These are phyloP conservation scores for Drosophila monieri DNA, from an alignment of 2,888 invertebrate genomes.

Conservation along the genomic window DNA sequence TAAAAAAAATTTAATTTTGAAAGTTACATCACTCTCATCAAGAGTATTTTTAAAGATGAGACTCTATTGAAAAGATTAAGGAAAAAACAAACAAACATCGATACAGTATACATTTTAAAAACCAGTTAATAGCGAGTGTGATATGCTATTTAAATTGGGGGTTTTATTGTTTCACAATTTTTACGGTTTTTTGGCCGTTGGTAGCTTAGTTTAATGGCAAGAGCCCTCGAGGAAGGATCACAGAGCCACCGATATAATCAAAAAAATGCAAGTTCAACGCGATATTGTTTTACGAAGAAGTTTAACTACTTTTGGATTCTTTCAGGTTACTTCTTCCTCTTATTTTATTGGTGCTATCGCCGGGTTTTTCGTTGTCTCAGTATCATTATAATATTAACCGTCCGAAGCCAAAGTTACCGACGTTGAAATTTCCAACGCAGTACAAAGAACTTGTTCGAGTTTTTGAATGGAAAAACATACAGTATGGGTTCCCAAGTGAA, in stretches of 20 bases:
- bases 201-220: slow-evolving; percentile 33
- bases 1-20: not conserved
- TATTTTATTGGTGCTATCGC: not conserved
- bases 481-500: slow-evolving; percentile 87
- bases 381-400: slow-evolving; percentile 13
- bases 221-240: slow-evolving; percentile 42
- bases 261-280: slow-evolving; percentile 27
- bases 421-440: slow-evolving; percentile 10
- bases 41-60: slow-evolving; percentile 24
- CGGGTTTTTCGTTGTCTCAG: slow-evolving; percentile 12
- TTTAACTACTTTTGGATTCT: not conserved
- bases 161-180: slow-evolving; percentile 22
- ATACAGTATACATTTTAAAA: slow-evolving; percentile 34
- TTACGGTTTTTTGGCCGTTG: slow-evolving; percentile 6
- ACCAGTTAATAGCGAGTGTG: slow-evolving; percentile 38
- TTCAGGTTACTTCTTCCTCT: slow-evolving; percentile 12
- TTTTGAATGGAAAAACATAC: slow-evolving; percentile 87
- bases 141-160: slow-evolving; percentile 21
- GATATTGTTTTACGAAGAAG: too few relatives aligned
- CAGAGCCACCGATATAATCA: slow-evolving; percentile 2
- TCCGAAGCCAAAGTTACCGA: not conserved
- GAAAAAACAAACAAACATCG: slow-evolving; percentile 12
- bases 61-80: slow-evolving; percentile 20
- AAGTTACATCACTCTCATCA: not conserved
- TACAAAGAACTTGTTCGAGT: slow-evolving; percentile 78